A percentile compares a stretch with the other conserved stretches of the same genome.
Evolutionary conservation across 2,888 invertebrate genomes (phyloP).

Genomic region (Thymelicus acteon): DNA sequence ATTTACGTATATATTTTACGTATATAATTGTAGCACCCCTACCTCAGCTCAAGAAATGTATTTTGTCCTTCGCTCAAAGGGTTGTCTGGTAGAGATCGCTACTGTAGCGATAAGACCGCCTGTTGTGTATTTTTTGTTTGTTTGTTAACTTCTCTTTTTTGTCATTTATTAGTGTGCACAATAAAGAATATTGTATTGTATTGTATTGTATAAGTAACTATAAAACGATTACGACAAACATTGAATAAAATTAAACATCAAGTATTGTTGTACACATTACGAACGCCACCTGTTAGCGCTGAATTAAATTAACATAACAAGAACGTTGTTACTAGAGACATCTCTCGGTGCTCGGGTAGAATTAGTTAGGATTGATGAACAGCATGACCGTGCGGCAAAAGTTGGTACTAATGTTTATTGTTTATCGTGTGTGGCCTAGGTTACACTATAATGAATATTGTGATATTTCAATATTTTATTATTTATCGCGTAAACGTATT

Average conservation of each 20-base stretch:
- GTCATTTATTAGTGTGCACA: too few relatives aligned
- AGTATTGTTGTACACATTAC: neutral
- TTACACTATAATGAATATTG: neutral
- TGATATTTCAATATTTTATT: too few relatives aligned
- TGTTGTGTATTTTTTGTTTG: too few relatives aligned
- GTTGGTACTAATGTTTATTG: constrained; percentile 12
- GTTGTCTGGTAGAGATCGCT: too few relatives aligned
- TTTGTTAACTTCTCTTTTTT: too few relatives aligned
- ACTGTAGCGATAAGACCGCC: too few relatives aligned
- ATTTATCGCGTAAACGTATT: neutral
- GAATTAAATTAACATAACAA: constrained; percentile 42
- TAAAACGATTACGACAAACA: neutral
- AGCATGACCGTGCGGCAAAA: neutral
- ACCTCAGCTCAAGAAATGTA: too few relatives aligned
- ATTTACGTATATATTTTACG: too few relatives aligned
- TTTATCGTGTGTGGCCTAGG: neutral
- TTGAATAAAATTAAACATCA: neutral
- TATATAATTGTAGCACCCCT: too few relatives aligned
- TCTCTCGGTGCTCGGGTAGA: constrained; percentile 44
- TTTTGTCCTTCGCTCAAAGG: too few relatives aligned
- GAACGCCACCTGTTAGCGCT: constrained; percentile 48
- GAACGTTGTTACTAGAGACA: constrained; percentile 48
- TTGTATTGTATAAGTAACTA: too few relatives aligned
- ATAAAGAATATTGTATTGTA: too few relatives aligned
- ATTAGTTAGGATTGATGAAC: constrained; percentile 16